Conservation (phyloP, 1,140 invertebrate species). For the Dolichoris vasculosae region DNA sequence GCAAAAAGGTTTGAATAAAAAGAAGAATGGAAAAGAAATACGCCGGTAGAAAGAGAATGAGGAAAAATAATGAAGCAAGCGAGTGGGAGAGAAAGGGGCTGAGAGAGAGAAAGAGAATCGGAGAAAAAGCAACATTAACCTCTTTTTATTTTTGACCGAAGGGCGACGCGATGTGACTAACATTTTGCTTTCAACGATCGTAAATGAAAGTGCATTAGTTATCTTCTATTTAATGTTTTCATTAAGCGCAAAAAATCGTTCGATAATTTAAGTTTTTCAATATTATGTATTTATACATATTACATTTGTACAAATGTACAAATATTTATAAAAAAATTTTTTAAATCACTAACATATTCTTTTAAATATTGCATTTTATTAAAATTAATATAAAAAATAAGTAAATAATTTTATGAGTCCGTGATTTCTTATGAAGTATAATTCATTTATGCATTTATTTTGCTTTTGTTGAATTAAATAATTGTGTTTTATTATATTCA, state of each 20-base stretch:
- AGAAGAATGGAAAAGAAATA: slow-evolving; percentile 15
- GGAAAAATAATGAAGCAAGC: slow-evolving; percentile 40
- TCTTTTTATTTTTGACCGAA: slow-evolving; percentile 49
- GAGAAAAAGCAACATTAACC: slow-evolving; percentile 47
- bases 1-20: not conserved
- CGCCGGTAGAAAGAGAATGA: not conserved
- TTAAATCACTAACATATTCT: not conserved
- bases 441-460: too few relatives aligned
- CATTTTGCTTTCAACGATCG: slow-evolving; percentile 48
- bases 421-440: too few relatives aligned
- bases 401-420: too few relatives aligned
- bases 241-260: not conserved
- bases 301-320: too few relatives aligned
- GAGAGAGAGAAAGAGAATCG: slow-evolving; percentile 13
- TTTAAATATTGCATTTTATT: not conserved
- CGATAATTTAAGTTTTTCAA: slow-evolving; percentile 43
- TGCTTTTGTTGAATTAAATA: too few relatives aligned
- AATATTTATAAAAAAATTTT: not conserved
- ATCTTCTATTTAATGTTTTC: slow-evolving; percentile 24
- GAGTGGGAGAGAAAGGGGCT: slow-evolving; percentile 24
- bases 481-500: too few relatives aligned
- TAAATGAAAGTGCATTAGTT: slow-evolving; percentile 56
- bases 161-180: slow-evolving; percentile 45
- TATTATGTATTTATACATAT: slow-evolving; percentile 1
- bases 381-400: too few relatives aligned